Percentiles rank a stretch among this genome's conserved stretches.
Conservation (phyloP, 2,888 invertebrate species). For the Limulus polyphemus region DNA sequence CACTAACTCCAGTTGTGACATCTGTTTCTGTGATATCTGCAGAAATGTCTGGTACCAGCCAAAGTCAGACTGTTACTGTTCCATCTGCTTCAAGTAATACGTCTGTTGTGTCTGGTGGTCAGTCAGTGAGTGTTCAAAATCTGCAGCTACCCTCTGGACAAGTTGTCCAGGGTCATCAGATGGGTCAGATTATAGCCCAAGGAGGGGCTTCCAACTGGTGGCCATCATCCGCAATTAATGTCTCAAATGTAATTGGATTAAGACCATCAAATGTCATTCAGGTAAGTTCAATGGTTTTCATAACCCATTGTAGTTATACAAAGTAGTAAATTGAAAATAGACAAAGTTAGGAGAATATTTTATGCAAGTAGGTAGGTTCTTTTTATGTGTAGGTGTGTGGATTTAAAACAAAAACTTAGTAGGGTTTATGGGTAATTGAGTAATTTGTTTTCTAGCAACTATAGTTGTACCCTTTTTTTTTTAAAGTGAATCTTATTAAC, state of each 20-base stretch:
- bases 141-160: conserved; percentile 29
- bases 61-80: conserved; percentile 3
- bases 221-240: conserved; percentile 25
- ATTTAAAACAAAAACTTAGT: too few species aligned
- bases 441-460: too few species aligned
- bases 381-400: too few species aligned
- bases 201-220: conserved; percentile 22
- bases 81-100: background rate
- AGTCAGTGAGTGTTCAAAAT: conserved; percentile 19
- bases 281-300: conserved; percentile 5
- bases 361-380: too few species aligned
- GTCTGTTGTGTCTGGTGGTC: background rate
- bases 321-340: too few species aligned
- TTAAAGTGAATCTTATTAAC: too few species aligned
- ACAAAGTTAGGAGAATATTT: too few species aligned
- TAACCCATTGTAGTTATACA: too few species aligned
- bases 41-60: conserved; percentile 2
- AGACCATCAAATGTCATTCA: conserved; percentile 27
- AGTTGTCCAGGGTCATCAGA: conserved; percentile 22
- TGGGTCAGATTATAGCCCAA: conserved; percentile 25
- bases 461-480: too few species aligned
- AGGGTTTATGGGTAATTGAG: too few species aligned
- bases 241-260: conserved; percentile 23
- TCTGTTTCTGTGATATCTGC: background rate
- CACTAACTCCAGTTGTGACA: conserved; percentile 4